Conservation (phyloP, 2,888 invertebrate species). For the Orthosia gracilis region DNA sequence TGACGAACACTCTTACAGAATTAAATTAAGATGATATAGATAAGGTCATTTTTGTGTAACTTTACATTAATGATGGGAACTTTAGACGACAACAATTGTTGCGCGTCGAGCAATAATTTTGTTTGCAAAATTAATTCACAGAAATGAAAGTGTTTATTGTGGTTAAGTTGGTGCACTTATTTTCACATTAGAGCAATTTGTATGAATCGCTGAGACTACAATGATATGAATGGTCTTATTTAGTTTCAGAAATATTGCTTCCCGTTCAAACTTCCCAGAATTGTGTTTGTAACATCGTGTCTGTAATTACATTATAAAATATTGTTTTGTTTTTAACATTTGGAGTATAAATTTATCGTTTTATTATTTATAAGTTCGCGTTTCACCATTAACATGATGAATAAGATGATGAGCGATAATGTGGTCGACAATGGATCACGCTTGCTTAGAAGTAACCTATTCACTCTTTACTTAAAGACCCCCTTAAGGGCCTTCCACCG, state of each 20-base stretch:
- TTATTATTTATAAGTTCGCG: no score
- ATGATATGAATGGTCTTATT: conserved; percentile 44
- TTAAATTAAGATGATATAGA: conserved; percentile 63
- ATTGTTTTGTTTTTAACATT: no score
- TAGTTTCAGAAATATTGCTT: conserved; percentile 24
- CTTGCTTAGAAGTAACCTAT: no score
- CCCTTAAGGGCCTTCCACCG: no score
- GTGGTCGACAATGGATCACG: no score
- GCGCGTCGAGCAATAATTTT: conserved; percentile 59
- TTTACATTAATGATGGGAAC: conserved; percentile 74
- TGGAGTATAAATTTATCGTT: neutral
- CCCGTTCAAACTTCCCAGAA: conserved; percentile 33
- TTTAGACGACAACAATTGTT: conserved; percentile 59
- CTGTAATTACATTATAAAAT: neutral
- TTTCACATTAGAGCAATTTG: conserved; percentile 65
- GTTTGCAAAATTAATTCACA: conserved; percentile 69
- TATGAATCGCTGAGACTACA: conserved; percentile 45
- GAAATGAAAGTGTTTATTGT: conserved; percentile 75
- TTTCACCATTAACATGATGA: no score
- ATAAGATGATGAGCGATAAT: no score
- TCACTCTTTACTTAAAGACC: no score
- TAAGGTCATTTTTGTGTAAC: conserved; percentile 62
- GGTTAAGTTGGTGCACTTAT: conserved; percentile 60
- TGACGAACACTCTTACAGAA: conserved; percentile 45
- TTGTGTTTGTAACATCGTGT: conserved; percentile 14